These are phyloP conservation scores for Actenoides lindsayi DNA, from an alignment of 2,113 vertebrate genomes.

Conservation along the genomic window DNA sequence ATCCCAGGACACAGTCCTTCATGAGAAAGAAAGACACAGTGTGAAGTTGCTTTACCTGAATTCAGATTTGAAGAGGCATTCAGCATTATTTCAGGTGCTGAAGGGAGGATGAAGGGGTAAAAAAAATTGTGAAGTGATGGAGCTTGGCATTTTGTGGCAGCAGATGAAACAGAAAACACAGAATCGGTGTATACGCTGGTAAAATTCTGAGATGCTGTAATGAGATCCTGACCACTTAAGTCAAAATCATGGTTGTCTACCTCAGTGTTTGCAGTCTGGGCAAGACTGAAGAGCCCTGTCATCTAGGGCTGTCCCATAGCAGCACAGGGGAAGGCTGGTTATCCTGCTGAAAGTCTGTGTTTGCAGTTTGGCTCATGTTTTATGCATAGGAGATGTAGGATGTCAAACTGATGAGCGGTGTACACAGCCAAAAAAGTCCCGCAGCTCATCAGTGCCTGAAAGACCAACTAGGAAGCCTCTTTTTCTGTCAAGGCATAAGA, in stretches of 20 bases:
- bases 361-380: neutral
- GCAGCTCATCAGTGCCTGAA: neutral
- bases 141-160: neutral
- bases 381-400: neutral
- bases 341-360: neutral
- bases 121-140: neutral
- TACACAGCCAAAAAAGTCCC: neutral
- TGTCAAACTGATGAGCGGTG: neutral
- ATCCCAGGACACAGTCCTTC: neutral
- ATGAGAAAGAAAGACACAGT: rapidly evolving
- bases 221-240: neutral
- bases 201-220: neutral
- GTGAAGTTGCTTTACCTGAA: neutral
- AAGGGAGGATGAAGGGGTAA: neutral
- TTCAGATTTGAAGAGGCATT: neutral
- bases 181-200: neutral
- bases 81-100: neutral
- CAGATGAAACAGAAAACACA: neutral
- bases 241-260: neutral
- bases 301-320: neutral
- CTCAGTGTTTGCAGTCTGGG: neutral
- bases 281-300: neutral
- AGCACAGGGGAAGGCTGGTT: neutral
- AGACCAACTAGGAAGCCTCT: neutral
- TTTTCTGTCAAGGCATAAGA: neutral